Percentiles rank a stretch among this genome's conserved stretches.
Conservation (phyloP, 1,140 invertebrate species). For the Drosophila pallidifrons region DNA sequence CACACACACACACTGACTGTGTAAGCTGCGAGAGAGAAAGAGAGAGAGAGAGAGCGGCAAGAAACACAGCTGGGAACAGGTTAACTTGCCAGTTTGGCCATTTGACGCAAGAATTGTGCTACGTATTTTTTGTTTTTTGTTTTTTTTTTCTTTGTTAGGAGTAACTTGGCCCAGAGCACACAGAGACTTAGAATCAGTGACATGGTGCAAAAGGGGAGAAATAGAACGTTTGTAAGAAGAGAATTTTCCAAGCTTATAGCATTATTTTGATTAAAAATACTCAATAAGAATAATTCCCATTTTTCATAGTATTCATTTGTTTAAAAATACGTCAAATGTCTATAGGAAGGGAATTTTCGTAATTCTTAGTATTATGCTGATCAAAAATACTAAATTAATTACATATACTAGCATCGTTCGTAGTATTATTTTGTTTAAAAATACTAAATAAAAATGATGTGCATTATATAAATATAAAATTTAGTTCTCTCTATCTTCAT, state of each 20-base stretch:
- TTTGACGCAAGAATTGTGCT: slow-evolving; percentile 45
- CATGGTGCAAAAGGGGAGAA: background rate
- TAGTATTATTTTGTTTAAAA: too few species aligned
- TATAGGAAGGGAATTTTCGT: too few species aligned
- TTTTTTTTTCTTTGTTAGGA: background rate
- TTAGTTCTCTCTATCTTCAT: too few species aligned
- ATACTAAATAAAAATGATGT: too few species aligned
- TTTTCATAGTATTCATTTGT: background rate
- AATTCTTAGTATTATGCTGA: too few species aligned
- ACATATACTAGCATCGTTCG: too few species aligned
- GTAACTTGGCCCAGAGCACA: slow-evolving; percentile 27
- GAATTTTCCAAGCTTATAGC: too few species aligned
- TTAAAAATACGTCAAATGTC: too few species aligned
- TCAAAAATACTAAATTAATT: too few species aligned
- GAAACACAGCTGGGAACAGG: slow-evolving; percentile 28
- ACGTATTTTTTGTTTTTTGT: slow-evolving; percentile 16
- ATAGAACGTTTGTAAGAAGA: background rate
- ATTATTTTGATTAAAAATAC: background rate
- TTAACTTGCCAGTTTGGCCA: slow-evolving; percentile 51
- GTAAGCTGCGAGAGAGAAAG: slow-evolving; percentile 1
- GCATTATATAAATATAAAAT: too few species aligned
- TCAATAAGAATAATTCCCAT: background rate
- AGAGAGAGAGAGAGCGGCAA: background rate
- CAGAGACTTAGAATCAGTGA: background rate
- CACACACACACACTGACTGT: background rate